These are phyloP conservation scores for Tinea semifulvella DNA, from an alignment of 2,888 invertebrate species.

Conservation along the genomic window DNA sequence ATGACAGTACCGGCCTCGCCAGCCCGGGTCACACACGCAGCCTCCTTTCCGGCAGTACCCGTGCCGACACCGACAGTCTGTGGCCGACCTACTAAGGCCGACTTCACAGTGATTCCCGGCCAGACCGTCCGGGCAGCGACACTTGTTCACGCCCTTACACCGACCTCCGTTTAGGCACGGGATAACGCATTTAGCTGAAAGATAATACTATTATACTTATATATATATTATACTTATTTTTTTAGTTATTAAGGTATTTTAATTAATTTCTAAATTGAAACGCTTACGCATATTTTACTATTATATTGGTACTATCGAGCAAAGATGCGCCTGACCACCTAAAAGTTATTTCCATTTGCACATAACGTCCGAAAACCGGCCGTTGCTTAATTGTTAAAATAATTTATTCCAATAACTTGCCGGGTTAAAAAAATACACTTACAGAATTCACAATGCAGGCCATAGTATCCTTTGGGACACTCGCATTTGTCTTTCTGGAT, in stretches of 20 bases:
- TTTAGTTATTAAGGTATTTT: too few relatives aligned
- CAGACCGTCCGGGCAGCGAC: conserved; percentile 85
- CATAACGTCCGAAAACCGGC: too few relatives aligned
- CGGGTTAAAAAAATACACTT: too few relatives aligned
- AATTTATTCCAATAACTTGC: too few relatives aligned
- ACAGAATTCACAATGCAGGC: conserved; percentile 91
- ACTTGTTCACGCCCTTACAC: conserved; percentile 89
- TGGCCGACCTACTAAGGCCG: conserved; percentile 75
- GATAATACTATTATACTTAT: too few relatives aligned
- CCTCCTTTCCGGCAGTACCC: conserved; percentile 77
- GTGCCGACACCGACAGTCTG: conserved; percentile 79
- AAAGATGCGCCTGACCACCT: too few relatives aligned
- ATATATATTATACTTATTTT: too few relatives aligned
- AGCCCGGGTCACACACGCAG: conserved; percentile 84
- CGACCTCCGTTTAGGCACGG: conserved; percentile 92
- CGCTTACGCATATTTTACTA: too few relatives aligned
- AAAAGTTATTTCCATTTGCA: too few relatives aligned
- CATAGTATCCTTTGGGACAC: conserved; percentile 91
- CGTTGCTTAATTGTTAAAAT: too few relatives aligned
- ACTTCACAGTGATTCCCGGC: conserved; percentile 93
- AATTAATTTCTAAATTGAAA: too few relatives aligned
- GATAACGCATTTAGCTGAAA: conserved; percentile 84
- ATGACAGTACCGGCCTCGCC: conserved; percentile 84
- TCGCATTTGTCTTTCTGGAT: conserved; percentile 94
- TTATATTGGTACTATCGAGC: too few relatives aligned